Evolutionary conservation across 2,797 vertebrate genomes (phyloP).

Genomic region (Adelosebastes latens): DNA sequence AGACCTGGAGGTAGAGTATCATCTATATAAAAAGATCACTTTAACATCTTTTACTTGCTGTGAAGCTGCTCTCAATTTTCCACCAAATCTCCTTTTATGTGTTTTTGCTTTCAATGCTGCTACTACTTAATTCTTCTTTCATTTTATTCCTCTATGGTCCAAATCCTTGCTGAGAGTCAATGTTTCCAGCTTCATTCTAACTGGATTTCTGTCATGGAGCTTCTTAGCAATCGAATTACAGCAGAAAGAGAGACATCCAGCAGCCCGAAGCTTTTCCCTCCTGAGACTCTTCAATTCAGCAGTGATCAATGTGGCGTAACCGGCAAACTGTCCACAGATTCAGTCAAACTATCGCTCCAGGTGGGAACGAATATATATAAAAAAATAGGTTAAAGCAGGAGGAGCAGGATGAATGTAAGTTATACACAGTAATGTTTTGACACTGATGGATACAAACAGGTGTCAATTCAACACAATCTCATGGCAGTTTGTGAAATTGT

Average conservation of each 20-base stretch:
- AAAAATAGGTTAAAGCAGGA: neutral
- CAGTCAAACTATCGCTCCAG: slow-evolving; percentile 12
- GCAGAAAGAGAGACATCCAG: slow-evolving; percentile 31
- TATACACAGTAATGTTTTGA: neutral
- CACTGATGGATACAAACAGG: neutral
- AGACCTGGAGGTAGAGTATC: neutral
- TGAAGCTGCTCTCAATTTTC: neutral
- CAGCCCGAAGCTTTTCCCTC: slow-evolving; percentile 1
- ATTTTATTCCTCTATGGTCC: neutral
- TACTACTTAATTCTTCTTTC: neutral
- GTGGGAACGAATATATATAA: neutral
- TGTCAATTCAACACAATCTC: too few relatives aligned
- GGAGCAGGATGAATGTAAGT: neutral
- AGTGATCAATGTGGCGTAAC: slow-evolving; percentile 42
- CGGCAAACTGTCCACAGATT: slow-evolving; percentile 15
- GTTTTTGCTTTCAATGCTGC: neutral
- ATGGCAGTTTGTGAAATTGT: too few relatives aligned
- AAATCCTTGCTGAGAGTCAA: neutral
- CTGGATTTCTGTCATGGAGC: slow-evolving; percentile 25
- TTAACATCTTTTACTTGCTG: neutral
- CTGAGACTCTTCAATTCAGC: slow-evolving; percentile 25
- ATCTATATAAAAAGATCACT: neutral
- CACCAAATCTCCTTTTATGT: neutral
- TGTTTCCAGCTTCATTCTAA: slow-evolving; percentile 2
- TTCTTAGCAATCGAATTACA: slow-evolving; percentile 23